Conservation (phyloP, 1,140 invertebrate genomes). For the Penaeus japonicus region DNA sequence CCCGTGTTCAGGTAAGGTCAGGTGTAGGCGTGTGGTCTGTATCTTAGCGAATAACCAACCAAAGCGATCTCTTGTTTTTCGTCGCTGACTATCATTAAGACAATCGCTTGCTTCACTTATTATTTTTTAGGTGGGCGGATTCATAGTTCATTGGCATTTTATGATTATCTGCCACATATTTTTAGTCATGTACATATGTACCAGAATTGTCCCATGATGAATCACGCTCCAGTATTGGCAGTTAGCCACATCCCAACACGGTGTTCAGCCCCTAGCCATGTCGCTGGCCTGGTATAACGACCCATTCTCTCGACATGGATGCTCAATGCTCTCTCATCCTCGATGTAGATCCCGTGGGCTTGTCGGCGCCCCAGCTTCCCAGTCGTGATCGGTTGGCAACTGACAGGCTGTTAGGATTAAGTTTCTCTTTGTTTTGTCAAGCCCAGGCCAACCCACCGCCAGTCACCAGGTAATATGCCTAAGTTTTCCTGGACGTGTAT, state of each 20-base stretch:
- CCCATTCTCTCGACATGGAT: not conserved
- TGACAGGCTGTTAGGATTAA: conserved; percentile 17
- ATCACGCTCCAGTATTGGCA: too few relatives aligned
- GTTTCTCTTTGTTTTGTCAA: conserved; percentile 36
- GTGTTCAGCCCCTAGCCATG: too few relatives aligned
- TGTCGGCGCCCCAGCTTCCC: conserved; percentile 33
- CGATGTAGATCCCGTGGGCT: conserved; percentile 20
- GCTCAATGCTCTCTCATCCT: not conserved
- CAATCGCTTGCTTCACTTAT: too few relatives aligned
- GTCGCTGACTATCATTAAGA: too few relatives aligned
- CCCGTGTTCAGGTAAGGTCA: conserved; percentile 57
- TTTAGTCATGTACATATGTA: too few relatives aligned
- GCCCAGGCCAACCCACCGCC: conserved; percentile 45
- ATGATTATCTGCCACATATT: too few relatives aligned
- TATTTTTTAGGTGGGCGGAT: too few relatives aligned
- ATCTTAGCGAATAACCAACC: not conserved
- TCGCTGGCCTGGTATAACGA: too few relatives aligned
- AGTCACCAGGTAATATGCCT: conserved; percentile 23
- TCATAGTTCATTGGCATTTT: too few relatives aligned
- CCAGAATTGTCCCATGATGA: too few relatives aligned
- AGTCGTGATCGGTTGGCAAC: conserved; percentile 33
- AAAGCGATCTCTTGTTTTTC: not conserved
- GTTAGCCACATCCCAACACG: too few relatives aligned
- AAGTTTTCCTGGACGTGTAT: too few relatives aligned
- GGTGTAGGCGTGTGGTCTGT: not conserved